A percentile compares a stretch with the other conserved stretches of the same genome.
Conservation (phyloP, 1,140 invertebrate species). For the Brachionus sp. region DNA sequence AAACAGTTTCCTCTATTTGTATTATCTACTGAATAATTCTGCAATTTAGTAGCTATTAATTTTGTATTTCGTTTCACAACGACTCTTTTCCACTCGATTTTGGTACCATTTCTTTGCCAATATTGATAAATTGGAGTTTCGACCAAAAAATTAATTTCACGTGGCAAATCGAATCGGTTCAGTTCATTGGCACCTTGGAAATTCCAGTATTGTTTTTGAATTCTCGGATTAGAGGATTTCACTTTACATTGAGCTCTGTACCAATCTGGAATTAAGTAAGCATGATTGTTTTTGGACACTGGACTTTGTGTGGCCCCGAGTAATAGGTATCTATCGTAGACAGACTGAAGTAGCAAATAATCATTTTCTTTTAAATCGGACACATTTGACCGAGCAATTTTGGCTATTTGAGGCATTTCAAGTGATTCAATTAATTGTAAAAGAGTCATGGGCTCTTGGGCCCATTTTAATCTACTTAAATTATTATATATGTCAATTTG, state of each 20-base stretch:
- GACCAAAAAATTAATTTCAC: constrained; percentile 32
- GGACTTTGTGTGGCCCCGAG: constrained; percentile 1
- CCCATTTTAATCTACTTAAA: constrained; percentile 36
- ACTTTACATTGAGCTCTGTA: constrained; percentile 43
- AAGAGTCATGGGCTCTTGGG: constrained; percentile 31
- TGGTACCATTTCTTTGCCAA: not conserved
- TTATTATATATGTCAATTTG: not conserved
- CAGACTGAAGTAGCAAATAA: constrained; percentile 19
- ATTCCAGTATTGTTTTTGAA: constrained; percentile 45
- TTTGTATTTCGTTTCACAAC: constrained; percentile 34
- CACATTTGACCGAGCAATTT: not conserved
- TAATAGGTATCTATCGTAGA: constrained; percentile 43
- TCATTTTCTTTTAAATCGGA: constrained; percentile 41
- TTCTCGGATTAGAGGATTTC: constrained; percentile 26
- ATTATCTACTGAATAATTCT: constrained; percentile 7
- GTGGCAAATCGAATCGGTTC: constrained; percentile 44
- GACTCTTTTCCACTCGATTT: constrained; percentile 37
- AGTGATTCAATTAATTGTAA: constrained; percentile 37
- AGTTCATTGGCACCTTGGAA: constrained; percentile 46
- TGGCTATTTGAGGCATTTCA: constrained; percentile 36
- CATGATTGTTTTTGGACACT: not conserved
- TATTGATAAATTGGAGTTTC: constrained; percentile 31
- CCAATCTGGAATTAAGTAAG: constrained; percentile 46
- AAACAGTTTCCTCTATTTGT: constrained; percentile 16
- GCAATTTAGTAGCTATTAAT: constrained; percentile 14